Evolutionary conservation across 2,113 vertebrate species (phyloP).

Genomic region (Scortum barcoo): DNA sequence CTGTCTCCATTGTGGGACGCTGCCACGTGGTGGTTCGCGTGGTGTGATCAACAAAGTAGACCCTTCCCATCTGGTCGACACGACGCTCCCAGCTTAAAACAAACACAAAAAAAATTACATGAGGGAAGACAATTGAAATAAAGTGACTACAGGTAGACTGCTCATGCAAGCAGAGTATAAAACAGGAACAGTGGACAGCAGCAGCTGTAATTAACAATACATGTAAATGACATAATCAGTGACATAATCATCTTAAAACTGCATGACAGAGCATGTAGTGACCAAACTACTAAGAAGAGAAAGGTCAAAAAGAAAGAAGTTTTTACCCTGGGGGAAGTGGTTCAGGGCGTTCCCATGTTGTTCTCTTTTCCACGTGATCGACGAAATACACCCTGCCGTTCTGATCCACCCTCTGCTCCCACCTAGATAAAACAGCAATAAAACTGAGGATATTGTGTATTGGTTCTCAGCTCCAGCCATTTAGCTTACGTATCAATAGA

Average conservation of each 20-base stretch:
- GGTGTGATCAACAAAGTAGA: constrained; percentile 99
- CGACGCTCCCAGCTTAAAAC: constrained; percentile 93
- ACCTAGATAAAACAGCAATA: constrained; percentile 83
- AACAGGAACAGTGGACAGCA: neutral
- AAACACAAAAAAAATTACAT: neutral
- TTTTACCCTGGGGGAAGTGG: constrained; percentile 94
- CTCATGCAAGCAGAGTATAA: too few species aligned
- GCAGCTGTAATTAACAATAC: neutral
- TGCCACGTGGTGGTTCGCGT: constrained; percentile 98
- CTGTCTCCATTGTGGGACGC: constrained; percentile 93
- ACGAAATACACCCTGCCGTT: constrained; percentile 95
- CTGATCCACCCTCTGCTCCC: constrained; percentile 97
- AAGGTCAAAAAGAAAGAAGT: neutral
- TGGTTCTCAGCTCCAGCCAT: constrained; percentile 4
- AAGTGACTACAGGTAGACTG: neutral
- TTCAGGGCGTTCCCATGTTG: constrained; percentile 97
- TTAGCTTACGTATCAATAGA: constrained; percentile 4
- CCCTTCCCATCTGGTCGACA: constrained; percentile 96
- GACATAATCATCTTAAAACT: neutral
- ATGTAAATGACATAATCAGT: neutral
- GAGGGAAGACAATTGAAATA: neutral
- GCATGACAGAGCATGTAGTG: neutral
- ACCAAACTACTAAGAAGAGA: constrained; percentile 4
- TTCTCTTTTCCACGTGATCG: constrained; percentile 98
- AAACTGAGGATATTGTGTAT: neutral